Conservation (phyloP, 1,140 invertebrate species). For the Aethina tumida region DNA sequence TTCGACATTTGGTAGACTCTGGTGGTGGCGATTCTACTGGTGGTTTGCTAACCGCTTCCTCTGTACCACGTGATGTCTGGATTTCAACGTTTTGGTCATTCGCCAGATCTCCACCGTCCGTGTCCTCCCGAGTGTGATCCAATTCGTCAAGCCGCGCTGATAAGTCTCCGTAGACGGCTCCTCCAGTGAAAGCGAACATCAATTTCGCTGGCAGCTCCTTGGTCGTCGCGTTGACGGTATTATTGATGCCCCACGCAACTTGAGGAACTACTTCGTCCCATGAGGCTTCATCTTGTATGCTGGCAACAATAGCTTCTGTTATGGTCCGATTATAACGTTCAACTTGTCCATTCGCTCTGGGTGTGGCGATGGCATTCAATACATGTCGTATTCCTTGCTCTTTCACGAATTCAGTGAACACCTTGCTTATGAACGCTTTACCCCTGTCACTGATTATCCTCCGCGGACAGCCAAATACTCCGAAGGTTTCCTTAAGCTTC, state of each 20-base stretch:
- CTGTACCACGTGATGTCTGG: too few relatives aligned
- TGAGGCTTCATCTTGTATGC: conserved; percentile 14
- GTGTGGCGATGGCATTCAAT: conserved; percentile 24
- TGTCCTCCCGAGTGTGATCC: too few relatives aligned
- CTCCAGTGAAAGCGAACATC: too few relatives aligned
- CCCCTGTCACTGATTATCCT: conserved; percentile 24
- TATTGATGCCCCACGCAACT: conserved; percentile 26
- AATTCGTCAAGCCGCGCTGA: too few relatives aligned
- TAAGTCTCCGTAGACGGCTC: too few relatives aligned
- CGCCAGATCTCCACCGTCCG: too few relatives aligned
- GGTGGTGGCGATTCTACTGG: too few relatives aligned
- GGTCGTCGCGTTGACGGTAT: conserved; percentile 6
- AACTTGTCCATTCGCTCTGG: conserved; percentile 27
- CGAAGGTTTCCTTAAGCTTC: conserved; percentile 11
- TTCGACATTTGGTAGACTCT: too few relatives aligned
- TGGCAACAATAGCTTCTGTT: conserved; percentile 9
- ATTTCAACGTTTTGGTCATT: too few relatives aligned
- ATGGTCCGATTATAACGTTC: conserved; percentile 24
- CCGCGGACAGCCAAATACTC: conserved; percentile 18
- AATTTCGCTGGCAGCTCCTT: conserved; percentile 1
- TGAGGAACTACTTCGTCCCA: conserved; percentile 23
- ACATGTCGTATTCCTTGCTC: conserved; percentile 20
- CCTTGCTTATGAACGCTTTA: conserved; percentile 19
- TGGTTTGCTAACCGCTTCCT: too few relatives aligned
- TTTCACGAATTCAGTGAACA: conserved; percentile 23